Evolutionary conservation across 2,888 invertebrate genomes (phyloP), one percentile per base, ranked within the genome.

Genomic region (Eupithecia subumbrata): DNA sequence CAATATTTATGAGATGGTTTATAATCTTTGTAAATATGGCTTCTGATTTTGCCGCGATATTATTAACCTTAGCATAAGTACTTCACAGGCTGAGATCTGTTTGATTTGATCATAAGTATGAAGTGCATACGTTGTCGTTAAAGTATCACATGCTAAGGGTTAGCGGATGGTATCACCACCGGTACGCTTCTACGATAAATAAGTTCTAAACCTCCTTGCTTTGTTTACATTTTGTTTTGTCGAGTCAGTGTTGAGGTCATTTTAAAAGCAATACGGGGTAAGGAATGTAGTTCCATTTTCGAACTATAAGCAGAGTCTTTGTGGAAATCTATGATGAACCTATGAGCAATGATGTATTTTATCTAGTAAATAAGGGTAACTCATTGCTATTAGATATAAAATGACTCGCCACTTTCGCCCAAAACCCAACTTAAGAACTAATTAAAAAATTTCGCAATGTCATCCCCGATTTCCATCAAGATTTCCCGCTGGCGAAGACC

Each of bases 381-480:
- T 48, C 18, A 48, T 18, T 48, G n/a, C n/a, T 52, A 18, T 18
- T 52, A 52, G n/a, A 16, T 52, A 52, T 52, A 22, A 52, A 18
- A 52, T 52, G 52, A 52, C n/a, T 52, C 52, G 56, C 25, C 18
- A 64, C 64, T 64, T 64, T 30, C 8, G 22, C 30, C 64, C 30
- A 52, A 52, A 45, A 52, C 7, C 66, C n/a, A 43, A 37, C 68
- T 68, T 68, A 68, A 63, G 37, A 71, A 40, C 68, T 68, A 37
- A 68, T 68, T 68, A 68, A 64, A 70, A 72, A 77, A 73, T 48
- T 40, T 75, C 67, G 72, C 75, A 75, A n/a, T 52, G 75, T 77
- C 75, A 73, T 76, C 75, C 73, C 74, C 69, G 75, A 80, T 79
- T 78, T 78, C 67, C 72, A 78, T 77, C 68, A 74, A 78, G 76